A percentile compares a stretch with the other conserved stretches of the same genome.
Evolutionary conservation across 2,113 vertebrate genomes (phyloP).

Genomic region (Dendropsophus ebraccatus): DNA sequence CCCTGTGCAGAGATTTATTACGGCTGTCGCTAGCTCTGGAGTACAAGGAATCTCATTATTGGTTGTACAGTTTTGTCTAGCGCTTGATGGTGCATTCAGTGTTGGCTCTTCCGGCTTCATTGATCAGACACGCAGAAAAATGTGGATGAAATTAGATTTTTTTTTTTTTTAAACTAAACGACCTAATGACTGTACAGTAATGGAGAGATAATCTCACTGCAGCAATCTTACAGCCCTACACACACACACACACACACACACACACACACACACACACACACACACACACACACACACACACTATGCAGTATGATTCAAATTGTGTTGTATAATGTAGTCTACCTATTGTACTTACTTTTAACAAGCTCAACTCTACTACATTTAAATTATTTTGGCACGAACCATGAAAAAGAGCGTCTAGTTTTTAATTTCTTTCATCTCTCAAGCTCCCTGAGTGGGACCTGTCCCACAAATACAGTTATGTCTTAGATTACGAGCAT

Average conservation of each 20-base stretch:
- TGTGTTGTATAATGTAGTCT: no score
- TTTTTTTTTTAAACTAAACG: neutral
- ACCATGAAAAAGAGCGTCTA: no score
- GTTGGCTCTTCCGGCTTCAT: neutral
- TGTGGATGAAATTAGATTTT: neutral
- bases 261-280: neutral
- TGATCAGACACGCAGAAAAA: constrained; percentile 4
- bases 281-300: neutral
- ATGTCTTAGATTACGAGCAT: no score
- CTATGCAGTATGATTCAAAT: no score
- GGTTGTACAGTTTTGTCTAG: constrained; percentile 21
- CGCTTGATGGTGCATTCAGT: constrained; percentile 2
- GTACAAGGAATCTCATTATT: neutral
- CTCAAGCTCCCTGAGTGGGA: no score
- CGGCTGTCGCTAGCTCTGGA: neutral
- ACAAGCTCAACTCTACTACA: no score
- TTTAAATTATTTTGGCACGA: no score
- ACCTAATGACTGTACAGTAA: neutral
- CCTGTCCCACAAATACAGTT: no score
- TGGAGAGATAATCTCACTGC: neutral
- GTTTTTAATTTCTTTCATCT: no score
- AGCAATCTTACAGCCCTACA: neutral
- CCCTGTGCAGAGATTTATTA: constrained; percentile 35
- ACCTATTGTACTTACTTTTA: no score
- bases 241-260: no score